Conservation (phyloP, 1,140 invertebrate species). For the Brachionus angularis region DNA sequence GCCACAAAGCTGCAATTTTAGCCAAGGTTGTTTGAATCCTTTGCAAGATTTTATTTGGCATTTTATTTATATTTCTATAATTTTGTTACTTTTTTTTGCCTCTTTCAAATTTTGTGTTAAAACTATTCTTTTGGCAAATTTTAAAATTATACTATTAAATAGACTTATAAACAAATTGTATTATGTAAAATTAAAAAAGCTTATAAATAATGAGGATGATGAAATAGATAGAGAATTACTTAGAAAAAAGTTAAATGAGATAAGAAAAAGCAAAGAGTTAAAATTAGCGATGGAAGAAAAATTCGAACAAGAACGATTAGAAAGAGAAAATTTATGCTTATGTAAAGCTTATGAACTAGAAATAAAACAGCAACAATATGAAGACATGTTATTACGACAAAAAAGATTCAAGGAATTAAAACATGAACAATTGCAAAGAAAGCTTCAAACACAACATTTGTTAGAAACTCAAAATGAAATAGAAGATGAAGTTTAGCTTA, state of each 20-base stretch:
- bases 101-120: neutral
- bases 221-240: neutral
- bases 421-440: neutral
- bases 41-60: constrained; percentile 36
- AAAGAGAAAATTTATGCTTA: neutral
- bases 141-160: neutral
- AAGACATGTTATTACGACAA: neutral
- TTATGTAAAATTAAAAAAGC: neutral
- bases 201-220: neutral
- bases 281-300: neutral
- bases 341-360: neutral
- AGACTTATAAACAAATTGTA: neutral
- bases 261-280: neutral
- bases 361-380: neutral
- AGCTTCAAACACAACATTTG: too few relatives aligned
- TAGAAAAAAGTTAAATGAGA: neutral
- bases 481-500: too few relatives aligned
- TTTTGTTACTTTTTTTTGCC: constrained; percentile 6
- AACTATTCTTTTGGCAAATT: neutral
- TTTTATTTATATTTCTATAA: constrained; percentile 4
- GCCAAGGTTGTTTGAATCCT: constrained; percentile 25
- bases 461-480: too few relatives aligned
- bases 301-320: neutral
- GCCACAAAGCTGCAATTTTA: constrained; percentile 18
- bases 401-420: neutral